These are phyloP conservation scores for Ormyrus rosae DNA, from an alignment of 2,888 invertebrate species.

Conservation along the genomic window DNA sequence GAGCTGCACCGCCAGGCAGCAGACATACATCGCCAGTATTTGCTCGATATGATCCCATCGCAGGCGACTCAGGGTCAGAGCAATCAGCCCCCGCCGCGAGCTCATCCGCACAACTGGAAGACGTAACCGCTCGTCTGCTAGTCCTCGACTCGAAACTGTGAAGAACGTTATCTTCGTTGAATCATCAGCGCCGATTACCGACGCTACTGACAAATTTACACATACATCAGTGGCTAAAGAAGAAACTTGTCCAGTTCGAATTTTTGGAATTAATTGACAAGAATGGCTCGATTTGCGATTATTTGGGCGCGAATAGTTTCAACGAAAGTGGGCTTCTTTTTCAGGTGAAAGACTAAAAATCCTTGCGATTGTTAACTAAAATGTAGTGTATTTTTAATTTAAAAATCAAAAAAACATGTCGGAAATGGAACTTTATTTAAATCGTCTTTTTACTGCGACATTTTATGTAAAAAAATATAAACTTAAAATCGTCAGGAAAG, in stretches of 20 bases:
- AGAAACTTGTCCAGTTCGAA: slow-evolving; percentile 13
- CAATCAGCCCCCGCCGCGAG: slow-evolving; percentile 73
- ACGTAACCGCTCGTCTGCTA: slow-evolving; percentile 77
- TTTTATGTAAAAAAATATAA: slow-evolving; percentile 49
- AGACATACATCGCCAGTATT: slow-evolving; percentile 94
- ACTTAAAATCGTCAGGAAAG: slow-evolving; percentile 48
- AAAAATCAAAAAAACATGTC: slow-evolving; percentile 29
- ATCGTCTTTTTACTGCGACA: slow-evolving; percentile 48
- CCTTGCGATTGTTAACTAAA: slow-evolving; percentile 37
- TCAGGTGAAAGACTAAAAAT: slow-evolving; percentile 2
- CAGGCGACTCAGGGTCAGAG: slow-evolving; percentile 76
- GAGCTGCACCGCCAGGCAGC: slow-evolving; percentile 90
- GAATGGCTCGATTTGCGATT: slow-evolving; percentile 35
- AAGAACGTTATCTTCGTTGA: slow-evolving; percentile 15
- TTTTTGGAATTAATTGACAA: slow-evolving; percentile 17
- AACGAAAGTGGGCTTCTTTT: slow-evolving; percentile 53
- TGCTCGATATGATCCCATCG: slow-evolving; percentile 95
- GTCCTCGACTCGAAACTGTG: slow-evolving; percentile 19
- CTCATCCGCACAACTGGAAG: slow-evolving; percentile 79
- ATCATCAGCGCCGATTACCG: not conserved
- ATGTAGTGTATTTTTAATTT: slow-evolving; percentile 55
- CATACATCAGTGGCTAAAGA: not conserved
- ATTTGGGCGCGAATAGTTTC: slow-evolving; percentile 29
- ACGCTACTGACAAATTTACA: slow-evolving; percentile 15
- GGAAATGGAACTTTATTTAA: slow-evolving; percentile 41